These are phyloP conservation scores for Leptopilina drosophilae DNA, from an alignment of 2,888 invertebrate genomes.

Conservation along the genomic window DNA sequence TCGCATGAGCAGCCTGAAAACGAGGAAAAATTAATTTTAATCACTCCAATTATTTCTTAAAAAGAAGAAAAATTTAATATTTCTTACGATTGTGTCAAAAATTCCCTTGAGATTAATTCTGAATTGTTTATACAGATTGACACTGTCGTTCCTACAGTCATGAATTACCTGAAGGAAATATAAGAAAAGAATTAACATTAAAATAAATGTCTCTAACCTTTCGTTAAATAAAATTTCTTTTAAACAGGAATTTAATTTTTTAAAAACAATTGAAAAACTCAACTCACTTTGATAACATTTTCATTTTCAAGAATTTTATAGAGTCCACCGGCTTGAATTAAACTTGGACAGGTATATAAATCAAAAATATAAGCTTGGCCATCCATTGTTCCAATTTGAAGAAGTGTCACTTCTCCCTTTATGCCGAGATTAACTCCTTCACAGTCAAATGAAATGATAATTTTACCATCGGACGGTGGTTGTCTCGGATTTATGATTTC, in stretches of 20 bases:
- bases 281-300: slow-evolving; percentile 86
- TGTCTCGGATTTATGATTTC: slow-evolving; percentile 81
- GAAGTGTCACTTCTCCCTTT: slow-evolving; percentile 91
- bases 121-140: slow-evolving; percentile 91
- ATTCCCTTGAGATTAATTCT: slow-evolving; percentile 89
- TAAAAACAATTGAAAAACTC: slow-evolving; percentile 51
- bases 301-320: slow-evolving; percentile 88
- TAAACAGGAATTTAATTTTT: background rate
- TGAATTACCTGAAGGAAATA: slow-evolving; percentile 84
- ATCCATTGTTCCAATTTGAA: slow-evolving; percentile 89
- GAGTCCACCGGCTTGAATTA: slow-evolving; percentile 88
- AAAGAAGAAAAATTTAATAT: background rate
- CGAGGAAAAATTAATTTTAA: slow-evolving; percentile 35
- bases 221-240: too few relatives aligned
- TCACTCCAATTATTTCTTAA: background rate
- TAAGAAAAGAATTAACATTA: background rate
- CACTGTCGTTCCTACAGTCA: slow-evolving; percentile 94
- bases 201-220: background rate
- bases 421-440: slow-evolving; percentile 95
- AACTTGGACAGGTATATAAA: slow-evolving; percentile 88
- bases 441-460: slow-evolving; percentile 90
- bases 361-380: slow-evolving; percentile 94
- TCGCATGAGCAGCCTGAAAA: slow-evolving; percentile 89
- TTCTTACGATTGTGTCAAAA: slow-evolving; percentile 89
- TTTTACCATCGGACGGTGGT: slow-evolving; percentile 70